These are phyloP conservation scores for Chelonoidis abingdonii DNA, from an alignment of 2,113 vertebrate species.

Conservation along the genomic window DNA sequence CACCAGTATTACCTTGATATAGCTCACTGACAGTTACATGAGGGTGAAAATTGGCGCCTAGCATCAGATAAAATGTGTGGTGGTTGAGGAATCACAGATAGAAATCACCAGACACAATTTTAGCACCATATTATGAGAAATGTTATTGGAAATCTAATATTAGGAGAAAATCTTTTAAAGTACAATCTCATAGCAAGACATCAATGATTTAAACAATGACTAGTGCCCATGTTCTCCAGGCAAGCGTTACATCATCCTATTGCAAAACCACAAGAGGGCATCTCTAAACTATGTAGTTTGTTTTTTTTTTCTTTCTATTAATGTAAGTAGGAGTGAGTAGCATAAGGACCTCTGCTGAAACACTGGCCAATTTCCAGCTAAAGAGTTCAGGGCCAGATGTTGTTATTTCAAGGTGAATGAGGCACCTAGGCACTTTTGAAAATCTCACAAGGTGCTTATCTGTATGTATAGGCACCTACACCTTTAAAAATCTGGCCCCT, in stretches of 20 bases:
- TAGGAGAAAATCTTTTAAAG: neutral
- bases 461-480: neutral
- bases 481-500: neutral
- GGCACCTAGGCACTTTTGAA: neutral
- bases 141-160: neutral
- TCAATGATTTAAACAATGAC: neutral
- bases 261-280: neutral
- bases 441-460: neutral
- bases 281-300: neutral
- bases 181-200: neutral
- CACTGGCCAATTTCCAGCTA: neutral
- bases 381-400: neutral
- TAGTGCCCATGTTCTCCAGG: neutral
- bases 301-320: slow-evolving; percentile 19
- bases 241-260: neutral
- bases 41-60: neutral
- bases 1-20: neutral
- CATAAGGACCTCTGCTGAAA: neutral
- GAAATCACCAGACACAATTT: neutral
- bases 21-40: neutral
- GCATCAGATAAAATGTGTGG: neutral
- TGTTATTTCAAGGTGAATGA: neutral
- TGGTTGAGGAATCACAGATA: neutral
- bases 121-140: neutral
- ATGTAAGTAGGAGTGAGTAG: slow-evolving; percentile 15